These are phyloP conservation scores for Eriosoma lanigerum DNA, from an alignment of 1,140 invertebrate genomes.

Conservation along the genomic window DNA sequence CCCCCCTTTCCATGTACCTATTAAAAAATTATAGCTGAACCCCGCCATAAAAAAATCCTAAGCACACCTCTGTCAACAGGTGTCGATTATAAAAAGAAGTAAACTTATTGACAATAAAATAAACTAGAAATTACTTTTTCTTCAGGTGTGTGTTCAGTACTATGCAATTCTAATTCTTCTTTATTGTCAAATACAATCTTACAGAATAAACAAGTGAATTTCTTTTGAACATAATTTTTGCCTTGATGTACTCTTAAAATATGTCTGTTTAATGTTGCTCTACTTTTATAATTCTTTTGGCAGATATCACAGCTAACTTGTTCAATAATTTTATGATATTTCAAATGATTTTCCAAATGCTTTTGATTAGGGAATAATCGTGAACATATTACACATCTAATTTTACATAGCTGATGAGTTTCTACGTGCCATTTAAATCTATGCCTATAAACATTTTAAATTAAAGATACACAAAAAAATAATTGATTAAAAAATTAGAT, in stretches of 20 bases:
- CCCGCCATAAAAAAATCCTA: too few species aligned
- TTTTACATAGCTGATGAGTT: background rate
- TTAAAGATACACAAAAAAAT: too few species aligned
- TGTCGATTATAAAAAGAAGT: too few species aligned
- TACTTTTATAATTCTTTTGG: background rate
- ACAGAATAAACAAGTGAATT: background rate
- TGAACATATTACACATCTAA: background rate
- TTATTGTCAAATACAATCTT: background rate
- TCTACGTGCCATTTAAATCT: conserved; percentile 9
- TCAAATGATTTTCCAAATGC: background rate
- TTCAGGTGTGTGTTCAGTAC: background rate
- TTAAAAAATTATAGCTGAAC: too few species aligned
- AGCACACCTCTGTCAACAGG: too few species aligned
- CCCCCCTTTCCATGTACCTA: too few species aligned
- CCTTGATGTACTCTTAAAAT: background rate
- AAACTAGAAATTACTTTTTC: background rate
- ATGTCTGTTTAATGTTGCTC: conserved; percentile 3
- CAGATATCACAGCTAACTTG: background rate
- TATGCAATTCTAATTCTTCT: background rate
- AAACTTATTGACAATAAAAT: too few species aligned
- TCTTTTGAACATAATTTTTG: background rate
- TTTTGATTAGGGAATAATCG: conserved; percentile 1
- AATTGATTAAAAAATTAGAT: background rate
- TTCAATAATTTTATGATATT: background rate
- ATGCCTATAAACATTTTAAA: background rate